phyloP scores from a whole-genome alignment of 1,140 invertebrate species.

The Gonioctena quinquepunctata region DNA sequence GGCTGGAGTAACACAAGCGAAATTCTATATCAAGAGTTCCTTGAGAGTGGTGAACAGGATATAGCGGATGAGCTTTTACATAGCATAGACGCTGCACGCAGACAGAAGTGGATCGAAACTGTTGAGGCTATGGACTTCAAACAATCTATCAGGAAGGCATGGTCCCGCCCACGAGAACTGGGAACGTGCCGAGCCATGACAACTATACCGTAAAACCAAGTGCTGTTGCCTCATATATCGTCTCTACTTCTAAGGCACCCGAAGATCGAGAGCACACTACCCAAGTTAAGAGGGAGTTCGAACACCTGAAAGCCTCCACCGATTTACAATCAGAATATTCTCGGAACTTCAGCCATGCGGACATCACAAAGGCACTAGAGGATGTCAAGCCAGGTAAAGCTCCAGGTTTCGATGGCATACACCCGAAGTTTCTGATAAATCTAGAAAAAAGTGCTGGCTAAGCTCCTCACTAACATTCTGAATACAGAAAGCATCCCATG shows the following conservation, averaged over 20 bases:
- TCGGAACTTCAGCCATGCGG: neutral
- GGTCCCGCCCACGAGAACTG: neutral
- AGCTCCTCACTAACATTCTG: neutral
- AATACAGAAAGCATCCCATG: neutral
- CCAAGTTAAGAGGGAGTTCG: no score
- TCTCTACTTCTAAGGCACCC: no score
- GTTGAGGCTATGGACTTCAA: neutral
- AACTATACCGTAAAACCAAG: no score
- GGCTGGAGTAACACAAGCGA: no score
- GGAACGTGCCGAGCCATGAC: neutral
- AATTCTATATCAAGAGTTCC: no score
- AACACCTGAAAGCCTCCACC: no score
- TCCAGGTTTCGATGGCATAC: neutral
- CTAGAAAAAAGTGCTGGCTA: neutral
- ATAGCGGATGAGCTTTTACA: no score
- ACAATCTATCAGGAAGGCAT: neutral
- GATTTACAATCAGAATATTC: neutral
- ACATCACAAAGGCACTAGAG: neutral
- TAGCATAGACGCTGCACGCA: no score
- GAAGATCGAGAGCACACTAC: no score
- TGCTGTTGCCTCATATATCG: no score
- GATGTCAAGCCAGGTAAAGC: neutral
- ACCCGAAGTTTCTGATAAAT: neutral
- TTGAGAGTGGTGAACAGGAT: no score
- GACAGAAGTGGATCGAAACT: neutral